phyloP scores from a whole-genome alignment of 2,797 vertebrate species.

The Schizopygopsis malacanthus region DNA sequence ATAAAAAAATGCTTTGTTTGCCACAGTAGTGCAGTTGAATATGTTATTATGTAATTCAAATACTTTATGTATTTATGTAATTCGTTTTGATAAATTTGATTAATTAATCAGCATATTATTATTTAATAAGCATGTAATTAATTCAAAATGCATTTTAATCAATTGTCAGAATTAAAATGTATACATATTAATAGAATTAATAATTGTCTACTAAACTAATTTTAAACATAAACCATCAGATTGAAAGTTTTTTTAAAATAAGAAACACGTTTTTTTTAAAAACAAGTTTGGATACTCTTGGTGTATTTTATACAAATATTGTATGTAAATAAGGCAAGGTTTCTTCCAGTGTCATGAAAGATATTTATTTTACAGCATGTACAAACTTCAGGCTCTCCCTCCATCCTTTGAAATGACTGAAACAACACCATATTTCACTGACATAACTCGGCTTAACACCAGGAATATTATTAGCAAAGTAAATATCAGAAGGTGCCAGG shows the following conservation, averaged over 20 bases:
- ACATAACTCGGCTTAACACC: conserved; percentile 17
- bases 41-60: too few relatives aligned
- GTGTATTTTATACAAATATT: background rate
- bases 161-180: background rate
- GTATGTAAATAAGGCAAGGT: background rate
- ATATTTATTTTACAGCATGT: background rate
- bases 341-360: background rate
- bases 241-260: background rate
- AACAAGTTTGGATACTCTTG: background rate
- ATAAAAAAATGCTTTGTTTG: background rate
- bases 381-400: conserved; percentile 8
- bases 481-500: conserved; percentile 56
- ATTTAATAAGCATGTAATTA: background rate
- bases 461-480: conserved; percentile 36
- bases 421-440: conserved; percentile 28
- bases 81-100: background rate
- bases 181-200: background rate
- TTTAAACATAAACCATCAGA: background rate
- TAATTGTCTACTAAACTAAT: background rate
- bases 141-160: background rate
- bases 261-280: background rate
- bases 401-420: conserved; percentile 20
- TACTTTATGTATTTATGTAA: background rate
- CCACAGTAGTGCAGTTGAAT: background rate
- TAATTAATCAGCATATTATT: background rate